Conservation (phyloP, 2,113 vertebrate species). For the Madoqua kirkii region DNA sequence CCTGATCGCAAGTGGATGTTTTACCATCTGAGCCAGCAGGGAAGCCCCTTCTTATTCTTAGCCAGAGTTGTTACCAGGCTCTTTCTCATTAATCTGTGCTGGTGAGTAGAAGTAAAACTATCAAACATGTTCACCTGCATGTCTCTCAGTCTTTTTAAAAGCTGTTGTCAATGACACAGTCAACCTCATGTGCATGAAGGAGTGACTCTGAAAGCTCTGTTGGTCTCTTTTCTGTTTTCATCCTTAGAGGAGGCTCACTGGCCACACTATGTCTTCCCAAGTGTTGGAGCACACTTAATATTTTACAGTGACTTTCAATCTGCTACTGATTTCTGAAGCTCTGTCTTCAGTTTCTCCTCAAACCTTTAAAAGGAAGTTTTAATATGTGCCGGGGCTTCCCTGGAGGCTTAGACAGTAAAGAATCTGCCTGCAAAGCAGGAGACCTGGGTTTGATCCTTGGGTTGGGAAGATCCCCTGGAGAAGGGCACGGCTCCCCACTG, state of each 20-base stretch:
- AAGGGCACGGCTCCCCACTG: neutral
- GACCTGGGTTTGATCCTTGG: neutral
- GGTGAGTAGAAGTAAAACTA: neutral
- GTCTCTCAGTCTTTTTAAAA: neutral
- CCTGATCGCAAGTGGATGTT: neutral
- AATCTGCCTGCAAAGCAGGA: neutral
- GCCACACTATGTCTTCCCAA: neutral
- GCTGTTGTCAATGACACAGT: neutral
- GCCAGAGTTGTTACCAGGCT: neutral
- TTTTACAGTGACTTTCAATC: neutral
- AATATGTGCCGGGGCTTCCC: neutral
- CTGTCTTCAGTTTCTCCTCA: neutral
- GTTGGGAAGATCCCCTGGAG: neutral
- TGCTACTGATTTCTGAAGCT: neutral
- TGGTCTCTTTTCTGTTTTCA: neutral
- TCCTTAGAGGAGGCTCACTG: neutral
- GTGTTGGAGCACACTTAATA: neutral
- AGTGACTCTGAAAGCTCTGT: neutral
- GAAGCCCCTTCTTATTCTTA: neutral
- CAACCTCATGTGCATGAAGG: neutral
- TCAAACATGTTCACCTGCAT: neutral
- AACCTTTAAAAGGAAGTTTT: neutral
- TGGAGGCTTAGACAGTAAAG: neutral
- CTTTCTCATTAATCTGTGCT: neutral
- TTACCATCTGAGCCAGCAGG: neutral